These are phyloP conservation scores for Epistrophella euchroma DNA, from an alignment of 2,888 invertebrate species.

Conservation along the genomic window DNA sequence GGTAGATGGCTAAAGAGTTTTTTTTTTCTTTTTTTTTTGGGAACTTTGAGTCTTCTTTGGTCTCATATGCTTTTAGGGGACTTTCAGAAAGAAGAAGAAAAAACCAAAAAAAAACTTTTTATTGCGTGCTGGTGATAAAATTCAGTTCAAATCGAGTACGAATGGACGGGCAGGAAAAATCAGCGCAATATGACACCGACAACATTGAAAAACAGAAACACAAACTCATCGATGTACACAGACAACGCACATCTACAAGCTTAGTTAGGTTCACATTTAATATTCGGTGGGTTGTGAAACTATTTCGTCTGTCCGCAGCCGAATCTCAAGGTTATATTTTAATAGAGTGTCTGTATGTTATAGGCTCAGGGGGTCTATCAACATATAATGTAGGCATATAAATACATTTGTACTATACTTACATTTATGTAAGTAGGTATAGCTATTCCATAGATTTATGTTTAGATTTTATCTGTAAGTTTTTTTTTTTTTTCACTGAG, in stretches of 20 bases:
- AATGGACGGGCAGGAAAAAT: constrained; percentile 29
- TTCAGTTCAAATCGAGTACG: constrained; percentile 41
- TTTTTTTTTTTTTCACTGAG: constrained; percentile 3
- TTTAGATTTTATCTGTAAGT: constrained; percentile 23
- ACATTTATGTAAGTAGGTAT: not conserved
- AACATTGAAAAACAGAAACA: constrained; percentile 29
- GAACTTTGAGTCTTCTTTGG: not conserved
- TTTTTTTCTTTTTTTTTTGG: constrained; percentile 28
- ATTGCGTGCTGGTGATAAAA: constrained; percentile 35
- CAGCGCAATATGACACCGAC: constrained; percentile 54
- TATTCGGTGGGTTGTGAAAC: constrained; percentile 24
- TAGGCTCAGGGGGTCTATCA: constrained; percentile 4
- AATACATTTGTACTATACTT: not conserved
- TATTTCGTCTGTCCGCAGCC: constrained; percentile 45
- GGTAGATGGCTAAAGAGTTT: constrained; percentile 16
- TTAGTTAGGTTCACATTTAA: not conserved
- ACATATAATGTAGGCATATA: not conserved
- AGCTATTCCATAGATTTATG: constrained; percentile 12
- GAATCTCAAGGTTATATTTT: constrained; percentile 52
- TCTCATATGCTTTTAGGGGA: constrained; percentile 3
- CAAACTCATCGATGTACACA: not conserved
- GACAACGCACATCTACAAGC: not conserved
- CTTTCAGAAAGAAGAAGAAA: not conserved
- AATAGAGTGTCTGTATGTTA: constrained; percentile 4
- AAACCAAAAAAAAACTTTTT: constrained; percentile 32